phyloP scores from a whole-genome alignment of 2,797 vertebrate genomes.

The Scolopax rusticola region DNA sequence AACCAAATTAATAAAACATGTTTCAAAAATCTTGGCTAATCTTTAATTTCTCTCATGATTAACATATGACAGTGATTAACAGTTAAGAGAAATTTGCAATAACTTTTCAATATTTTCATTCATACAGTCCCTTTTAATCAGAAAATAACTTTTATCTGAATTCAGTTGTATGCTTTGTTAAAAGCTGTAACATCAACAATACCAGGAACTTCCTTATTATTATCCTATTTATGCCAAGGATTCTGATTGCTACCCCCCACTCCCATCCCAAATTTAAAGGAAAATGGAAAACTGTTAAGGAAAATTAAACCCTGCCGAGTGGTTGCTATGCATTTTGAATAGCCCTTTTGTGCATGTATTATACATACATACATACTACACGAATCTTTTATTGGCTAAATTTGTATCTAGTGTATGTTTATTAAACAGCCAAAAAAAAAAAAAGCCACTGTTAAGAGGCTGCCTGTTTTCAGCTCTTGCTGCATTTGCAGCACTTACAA shows the following conservation, averaged over 20 bases:
- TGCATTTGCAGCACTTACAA: conserved; percentile 9
- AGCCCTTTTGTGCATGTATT: conserved; percentile 59
- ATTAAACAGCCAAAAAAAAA: conserved; percentile 28
- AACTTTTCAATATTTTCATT: conserved; percentile 24
- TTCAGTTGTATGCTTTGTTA: conserved; percentile 29
- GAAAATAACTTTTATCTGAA: conserved; percentile 51
- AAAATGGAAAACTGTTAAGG: conserved; percentile 63
- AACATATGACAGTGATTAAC: conserved; percentile 1
- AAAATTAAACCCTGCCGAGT: conserved; percentile 66
- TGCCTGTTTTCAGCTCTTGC: conserved; percentile 2
- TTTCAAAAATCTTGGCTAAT: neutral
- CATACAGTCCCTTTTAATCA: neutral
- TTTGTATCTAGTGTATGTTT: conserved; percentile 61
- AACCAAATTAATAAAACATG: neutral
- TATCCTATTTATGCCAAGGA: conserved; percentile 55
- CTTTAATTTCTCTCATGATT: neutral
- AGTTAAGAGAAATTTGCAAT: neutral
- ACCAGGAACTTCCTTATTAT: conserved; percentile 60
- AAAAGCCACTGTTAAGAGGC: neutral
- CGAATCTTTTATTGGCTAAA: conserved; percentile 61
- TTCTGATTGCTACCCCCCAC: conserved; percentile 53
- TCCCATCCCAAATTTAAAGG: conserved; percentile 63
- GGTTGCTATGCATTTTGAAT: conserved; percentile 66
- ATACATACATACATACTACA: conserved; percentile 57
- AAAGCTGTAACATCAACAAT: conserved; percentile 52